Base-by-base conservation (phyloP, 2,888 invertebrate species). In the Caenorhabditis doughertyi region DNA sequence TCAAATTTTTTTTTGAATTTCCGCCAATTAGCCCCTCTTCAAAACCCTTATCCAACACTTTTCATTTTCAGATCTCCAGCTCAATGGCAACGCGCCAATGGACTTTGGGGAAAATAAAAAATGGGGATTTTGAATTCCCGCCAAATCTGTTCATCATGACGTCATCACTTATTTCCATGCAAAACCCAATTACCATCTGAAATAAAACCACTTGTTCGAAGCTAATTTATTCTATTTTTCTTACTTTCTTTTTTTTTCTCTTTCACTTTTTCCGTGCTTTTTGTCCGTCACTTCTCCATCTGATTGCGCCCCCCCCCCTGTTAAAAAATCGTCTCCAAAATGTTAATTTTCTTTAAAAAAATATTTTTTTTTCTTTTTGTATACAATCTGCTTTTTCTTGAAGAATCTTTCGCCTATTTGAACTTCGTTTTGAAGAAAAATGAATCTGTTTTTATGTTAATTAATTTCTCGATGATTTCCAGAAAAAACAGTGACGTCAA, bases 31-130 rank as follows among this genome's bases (percentile, higher is more conserved):
- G 21, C 2, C 39, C 60, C 23, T 42, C 2, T 35, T 35, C n/a
- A 18, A 18, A 56, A 29, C 7, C 2, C 4, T 32, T 18, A 35
- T 35, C n/a, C 21, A 58, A 27, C n/a, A n/a, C 16, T 58, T 39
- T 32, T n/a, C 35, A 13, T 11, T 81, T 81, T 51, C 70, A 84
- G 84, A 64, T 79, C 79, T 16, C 65, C 49, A 51, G 72, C 81
- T 29, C 85, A 85, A 68, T 85, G 85, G 85, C 83, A 85, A 65
- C 74, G 79, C n/a, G 85, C 85, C 47, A 85, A 84, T 35, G 85
- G 85, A n/a, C 71, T 85, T 9, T 85, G 85, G 85, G 85, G 85
- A 51, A 62, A 76, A 56, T 60, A 42, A n/a, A n/a, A n/a, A 77
- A 11, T 29, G 29, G 21, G 44, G 49, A 32, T 18, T 29, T 18